Evolutionary conservation across 2,113 vertebrate genomes (phyloP).

Genomic region (Okapia johnstoni): DNA sequence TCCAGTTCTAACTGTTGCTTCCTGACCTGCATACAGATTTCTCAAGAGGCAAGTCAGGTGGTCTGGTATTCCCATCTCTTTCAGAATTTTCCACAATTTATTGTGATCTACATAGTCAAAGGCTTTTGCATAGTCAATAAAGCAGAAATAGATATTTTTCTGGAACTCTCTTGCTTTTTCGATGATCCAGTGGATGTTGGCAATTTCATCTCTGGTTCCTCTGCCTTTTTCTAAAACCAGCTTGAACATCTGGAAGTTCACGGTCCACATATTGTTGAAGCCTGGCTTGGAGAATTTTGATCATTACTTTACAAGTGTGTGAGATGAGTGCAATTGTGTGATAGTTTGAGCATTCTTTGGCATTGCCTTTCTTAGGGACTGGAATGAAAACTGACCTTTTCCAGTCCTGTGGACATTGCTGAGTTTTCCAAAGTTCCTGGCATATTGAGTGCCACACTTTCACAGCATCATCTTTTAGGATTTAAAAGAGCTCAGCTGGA

Average conservation of each 20-base stretch:
- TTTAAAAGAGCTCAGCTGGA: not conserved
- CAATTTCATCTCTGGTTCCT: not conserved
- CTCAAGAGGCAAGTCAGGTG: not conserved
- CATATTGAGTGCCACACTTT: not conserved
- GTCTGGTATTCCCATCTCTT: not conserved
- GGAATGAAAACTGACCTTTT: not conserved
- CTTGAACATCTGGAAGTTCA: not conserved
- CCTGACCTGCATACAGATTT: not conserved
- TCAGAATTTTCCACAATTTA: not conserved
- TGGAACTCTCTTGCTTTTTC: not conserved
- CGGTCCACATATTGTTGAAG: rapidly evolving
- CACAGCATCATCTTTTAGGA: not conserved
- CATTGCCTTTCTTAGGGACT: not conserved
- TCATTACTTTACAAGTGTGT: not conserved
- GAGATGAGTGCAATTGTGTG: not conserved
- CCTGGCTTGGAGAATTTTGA: not conserved
- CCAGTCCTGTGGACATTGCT: not conserved
- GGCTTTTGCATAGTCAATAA: not conserved
- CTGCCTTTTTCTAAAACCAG: not conserved
- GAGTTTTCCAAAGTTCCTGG: not conserved
- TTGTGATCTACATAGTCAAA: not conserved
- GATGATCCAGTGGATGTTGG: rapidly evolving
- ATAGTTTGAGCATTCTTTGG: not conserved
- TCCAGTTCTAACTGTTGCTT: not conserved
- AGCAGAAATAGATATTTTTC: not conserved